Evolutionary conservation across 2,888 invertebrate genomes (phyloP).

Genomic region (Amphimallon solstitiale): DNA sequence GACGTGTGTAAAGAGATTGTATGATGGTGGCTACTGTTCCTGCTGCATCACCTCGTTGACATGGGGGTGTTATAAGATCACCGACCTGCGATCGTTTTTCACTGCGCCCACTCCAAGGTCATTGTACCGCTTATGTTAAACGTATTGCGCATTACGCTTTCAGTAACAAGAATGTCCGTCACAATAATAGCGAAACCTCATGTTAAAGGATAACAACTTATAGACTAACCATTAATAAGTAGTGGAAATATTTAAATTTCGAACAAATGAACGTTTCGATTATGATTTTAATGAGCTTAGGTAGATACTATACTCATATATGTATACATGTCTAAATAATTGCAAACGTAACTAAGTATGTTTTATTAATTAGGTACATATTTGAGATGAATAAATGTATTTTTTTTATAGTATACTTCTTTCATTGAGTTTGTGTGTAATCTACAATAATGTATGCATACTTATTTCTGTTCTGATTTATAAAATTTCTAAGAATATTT

Average conservation of each 20-base stretch:
- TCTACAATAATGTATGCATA: no score
- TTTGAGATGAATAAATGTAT: no score
- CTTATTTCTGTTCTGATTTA: no score
- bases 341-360: no score
- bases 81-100: slow-evolving; percentile 33
- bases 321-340: no score
- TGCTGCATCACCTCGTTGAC: slow-evolving; percentile 28
- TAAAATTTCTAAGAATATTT: no score
- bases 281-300: neutral
- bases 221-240: no score
- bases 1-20: neutral
- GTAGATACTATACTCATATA: neutral
- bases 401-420: no score
- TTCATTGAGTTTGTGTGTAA: no score
- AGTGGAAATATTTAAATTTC: neutral
- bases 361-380: no score
- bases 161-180: slow-evolving; percentile 11
- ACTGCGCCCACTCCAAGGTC: slow-evolving; percentile 43
- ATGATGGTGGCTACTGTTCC: slow-evolving; percentile 9
- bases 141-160: slow-evolving; percentile 30
- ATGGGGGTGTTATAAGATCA: slow-evolving; percentile 33
- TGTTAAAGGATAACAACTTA: no score
- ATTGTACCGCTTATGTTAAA: slow-evolving; percentile 36
- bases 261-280: neutral
- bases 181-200: neutral